Conservation (phyloP, 2,888 invertebrate genomes). For the Mesoligia furuncula region DNA sequence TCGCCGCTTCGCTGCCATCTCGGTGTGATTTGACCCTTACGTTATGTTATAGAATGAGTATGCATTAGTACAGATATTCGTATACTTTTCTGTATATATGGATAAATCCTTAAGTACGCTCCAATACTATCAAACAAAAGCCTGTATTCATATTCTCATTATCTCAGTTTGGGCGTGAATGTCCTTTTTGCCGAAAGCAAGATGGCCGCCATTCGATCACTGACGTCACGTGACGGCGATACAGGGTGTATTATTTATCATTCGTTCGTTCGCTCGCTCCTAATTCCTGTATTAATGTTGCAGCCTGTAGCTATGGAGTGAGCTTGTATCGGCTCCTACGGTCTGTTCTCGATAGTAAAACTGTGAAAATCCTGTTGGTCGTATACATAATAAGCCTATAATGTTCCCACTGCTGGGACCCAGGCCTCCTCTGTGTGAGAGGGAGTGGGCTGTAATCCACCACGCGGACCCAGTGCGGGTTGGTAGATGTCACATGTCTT, state of each 20-base stretch:
- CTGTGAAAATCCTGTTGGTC: background rate
- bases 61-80: background rate
- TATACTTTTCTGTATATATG: background rate
- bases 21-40: no score
- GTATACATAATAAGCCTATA: background rate
- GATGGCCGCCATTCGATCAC: constrained; percentile 61
- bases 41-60: background rate
- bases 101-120: constrained; percentile 12
- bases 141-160: constrained; percentile 33
- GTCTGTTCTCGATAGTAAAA: constrained; percentile 3
- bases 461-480: background rate
- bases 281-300: constrained; percentile 72
- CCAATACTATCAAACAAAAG: constrained; percentile 24
- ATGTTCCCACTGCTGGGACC: background rate
- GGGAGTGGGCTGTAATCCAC: no score
- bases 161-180: constrained; percentile 36
- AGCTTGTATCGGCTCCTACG: constrained; percentile 43
- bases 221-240: constrained; percentile 58
- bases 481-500: background rate
- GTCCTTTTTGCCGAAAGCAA: constrained; percentile 50
- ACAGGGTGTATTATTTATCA: constrained; percentile 70
- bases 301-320: constrained; percentile 54
- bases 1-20: no score
- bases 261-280: constrained; percentile 53
- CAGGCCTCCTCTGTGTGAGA: no score